Evolutionary conservation across 2,113 vertebrate genomes (phyloP).

Genomic region (Gasterosteus nipponicus): DNA sequence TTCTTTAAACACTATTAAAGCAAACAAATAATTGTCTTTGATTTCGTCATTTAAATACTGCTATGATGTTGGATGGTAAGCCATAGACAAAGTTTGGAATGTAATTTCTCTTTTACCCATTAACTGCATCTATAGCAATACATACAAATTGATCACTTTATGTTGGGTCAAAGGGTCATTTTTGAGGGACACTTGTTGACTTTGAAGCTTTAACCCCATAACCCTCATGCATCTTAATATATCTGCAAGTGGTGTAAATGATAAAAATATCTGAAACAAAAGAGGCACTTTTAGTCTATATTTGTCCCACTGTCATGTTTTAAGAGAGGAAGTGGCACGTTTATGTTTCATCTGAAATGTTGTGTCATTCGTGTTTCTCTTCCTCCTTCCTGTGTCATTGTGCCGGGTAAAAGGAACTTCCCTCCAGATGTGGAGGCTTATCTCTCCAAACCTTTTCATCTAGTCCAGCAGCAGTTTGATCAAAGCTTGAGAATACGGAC

Average conservation of each 20-base stretch:
- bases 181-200: background rate
- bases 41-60: background rate
- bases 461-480: constrained; percentile 54
- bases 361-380: constrained; percentile 69
- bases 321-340: constrained; percentile 50
- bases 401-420: constrained; percentile 58
- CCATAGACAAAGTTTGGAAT: background rate
- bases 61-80: background rate
- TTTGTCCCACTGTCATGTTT: constrained; percentile 34
- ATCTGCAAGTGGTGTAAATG: constrained; percentile 33
- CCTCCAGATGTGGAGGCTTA: constrained; percentile 68
- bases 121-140: background rate
- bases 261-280: constrained; percentile 39
- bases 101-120: background rate
- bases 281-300: constrained; percentile 32
- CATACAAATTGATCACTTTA: background rate
- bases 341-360: constrained; percentile 69
- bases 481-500: constrained; percentile 58
- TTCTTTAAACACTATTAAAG: background rate
- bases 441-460: constrained; percentile 52
- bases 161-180: background rate
- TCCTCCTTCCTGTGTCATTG: constrained; percentile 72
- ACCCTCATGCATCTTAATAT: constrained; percentile 20
- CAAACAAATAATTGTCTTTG: too few relatives aligned
- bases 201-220: constrained; percentile 4